Evolutionary conservation across 2,888 invertebrate species (phyloP), one percentile per base, ranked within the genome.

Genomic region (Heliconius charithonia): DNA sequence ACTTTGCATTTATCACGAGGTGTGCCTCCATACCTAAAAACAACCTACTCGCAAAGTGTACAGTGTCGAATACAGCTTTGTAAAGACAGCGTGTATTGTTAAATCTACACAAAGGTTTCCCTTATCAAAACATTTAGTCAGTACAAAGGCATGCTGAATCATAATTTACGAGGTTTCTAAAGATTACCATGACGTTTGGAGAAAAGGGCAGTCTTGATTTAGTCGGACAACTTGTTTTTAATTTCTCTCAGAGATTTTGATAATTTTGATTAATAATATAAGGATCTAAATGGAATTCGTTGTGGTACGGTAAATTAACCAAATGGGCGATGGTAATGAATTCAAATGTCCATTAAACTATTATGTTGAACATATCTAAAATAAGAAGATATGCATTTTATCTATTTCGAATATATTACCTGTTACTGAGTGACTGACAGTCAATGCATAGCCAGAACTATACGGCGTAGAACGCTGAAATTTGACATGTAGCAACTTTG

Each of bases 141-240:
- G 74, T n/a, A 77, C 77, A 77, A 77, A 80, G 80, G 70, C 79
- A 27, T 37, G 76, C 69, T 80, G 81, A 80, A 75, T 81, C 81
- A 80, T 75, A 59, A 75, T 56, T 72, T 65, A 73, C 62, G 63
- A 76, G 45, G 76, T 70, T 51, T 73, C 27, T 66, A 67, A 27
- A 37, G 69, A 76, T 41, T 66, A 41, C 59, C 73, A n/a, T n/a
- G 76, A 74, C 29, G 74, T 74, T 74, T 65, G 65, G 37, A 41
- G 74, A 41, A 74, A 45, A 74, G 65, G 74, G 74, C 74, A 74
- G 13, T 74, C 62, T 45, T 63, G 41, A 41, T 74, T 62, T 62
- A 27, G 19, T 74, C 41, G 37, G 27, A 41, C 32, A 25, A 27
- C 41, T 29, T 45, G 29, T 56, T 59, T 59, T 69, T 69, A 63